Evolutionary conservation across 2,113 vertebrate genomes (phyloP), one percentile per base, ranked within the genome.

Genomic region (Chaenocephalus aceratus): DNA sequence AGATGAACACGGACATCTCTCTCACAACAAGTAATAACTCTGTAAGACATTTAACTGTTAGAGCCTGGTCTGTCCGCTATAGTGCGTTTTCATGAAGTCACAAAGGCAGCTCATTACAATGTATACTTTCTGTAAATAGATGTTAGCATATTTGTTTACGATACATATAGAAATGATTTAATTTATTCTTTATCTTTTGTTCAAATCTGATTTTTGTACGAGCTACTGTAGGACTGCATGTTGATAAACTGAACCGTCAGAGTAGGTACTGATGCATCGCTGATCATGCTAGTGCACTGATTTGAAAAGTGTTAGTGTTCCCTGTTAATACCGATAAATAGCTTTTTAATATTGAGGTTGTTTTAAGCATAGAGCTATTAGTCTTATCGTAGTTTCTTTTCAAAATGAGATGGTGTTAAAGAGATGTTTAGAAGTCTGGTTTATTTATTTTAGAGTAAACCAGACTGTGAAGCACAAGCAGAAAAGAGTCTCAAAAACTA

Each of bases 111-210:
- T 95, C 93, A 89, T 92, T 88, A 86, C 85, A 61, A 76, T 90
- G 86, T 94, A 93, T 71, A 84, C 73, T 85, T 85, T 91, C 90
- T 95, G 94, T 95, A 94, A 91, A 95, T 95, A 95, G 79, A 81
- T 81, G 86, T 91, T 93, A 86, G 90, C 89, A 82, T 86, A 86
- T 94, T 93, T 92, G 88, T 93, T 95, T 92, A 91, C 70, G 51
- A 81, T 64, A 75, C 74, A 80, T 83, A 90, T 91, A 90, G 89
- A 94, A 88, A 88, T 70, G 13, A 91, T 93, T 94, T 94, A 93
- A 92, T 94, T 95, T 95, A 95, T 95, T 91, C 64, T 91, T 91
- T 79, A 48, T 86, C 75, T 90, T 87, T 87, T 91, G 82, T 87
- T 86, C 70, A 82, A 56, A 41, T 49, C 65, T 3, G 62, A 75